Evolutionary conservation across 2,113 vertebrate species (phyloP).

Genomic region (Lethenteron camtschaticum): DNA sequence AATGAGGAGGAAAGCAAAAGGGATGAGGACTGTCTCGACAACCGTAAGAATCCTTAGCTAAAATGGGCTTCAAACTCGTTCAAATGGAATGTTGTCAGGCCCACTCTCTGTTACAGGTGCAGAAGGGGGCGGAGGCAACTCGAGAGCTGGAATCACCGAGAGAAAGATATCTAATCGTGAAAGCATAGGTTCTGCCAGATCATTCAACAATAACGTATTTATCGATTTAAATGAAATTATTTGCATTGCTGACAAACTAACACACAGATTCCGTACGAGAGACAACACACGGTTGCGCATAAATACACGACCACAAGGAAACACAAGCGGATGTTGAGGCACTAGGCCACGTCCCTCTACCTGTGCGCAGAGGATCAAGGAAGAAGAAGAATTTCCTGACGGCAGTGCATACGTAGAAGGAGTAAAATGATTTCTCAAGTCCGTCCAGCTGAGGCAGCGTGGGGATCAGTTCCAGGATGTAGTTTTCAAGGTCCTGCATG

Average conservation of each 20-base stretch:
- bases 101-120: too few relatives aligned
- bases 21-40: too few relatives aligned
- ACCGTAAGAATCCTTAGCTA: too few relatives aligned
- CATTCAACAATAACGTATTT: too few relatives aligned
- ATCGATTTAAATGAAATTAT: too few relatives aligned
- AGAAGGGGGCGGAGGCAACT: too few relatives aligned
- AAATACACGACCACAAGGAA: not conserved
- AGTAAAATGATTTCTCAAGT: constrained; percentile 93
- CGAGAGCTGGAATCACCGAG: too few relatives aligned
- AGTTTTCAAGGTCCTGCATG: constrained; percentile 83
- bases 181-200: too few relatives aligned
- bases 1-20: too few relatives aligned
- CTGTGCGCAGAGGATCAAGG: constrained; percentile 81
- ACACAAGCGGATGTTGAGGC: not conserved
- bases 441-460: constrained; percentile 87
- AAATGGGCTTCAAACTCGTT: too few relatives aligned
- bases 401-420: constrained; percentile 91
- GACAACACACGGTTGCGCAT: not conserved
- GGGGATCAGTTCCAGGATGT: constrained; percentile 89
- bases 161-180: too few relatives aligned
- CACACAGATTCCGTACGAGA: not conserved
- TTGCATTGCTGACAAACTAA: not conserved
- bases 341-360: constrained; percentile 18
- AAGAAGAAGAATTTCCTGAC: constrained; percentile 98
- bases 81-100: too few relatives aligned